Evolutionary conservation across 2,797 vertebrate species (phyloP).

Genomic region (Onychomys arenicola): DNA sequence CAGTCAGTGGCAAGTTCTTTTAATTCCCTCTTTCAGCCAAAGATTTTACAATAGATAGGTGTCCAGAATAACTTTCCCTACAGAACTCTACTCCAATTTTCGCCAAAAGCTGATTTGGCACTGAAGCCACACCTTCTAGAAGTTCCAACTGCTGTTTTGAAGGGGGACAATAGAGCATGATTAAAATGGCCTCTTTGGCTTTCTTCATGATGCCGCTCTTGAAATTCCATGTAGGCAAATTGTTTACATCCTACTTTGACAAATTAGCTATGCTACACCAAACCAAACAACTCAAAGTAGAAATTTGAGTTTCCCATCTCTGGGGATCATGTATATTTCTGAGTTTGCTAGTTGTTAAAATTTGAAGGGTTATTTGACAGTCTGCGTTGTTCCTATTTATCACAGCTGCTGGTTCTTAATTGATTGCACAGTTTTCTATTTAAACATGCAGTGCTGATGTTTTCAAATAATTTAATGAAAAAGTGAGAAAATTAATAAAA

Average conservation of each 20-base stretch:
- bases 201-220: neutral
- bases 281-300: neutral
- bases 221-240: neutral
- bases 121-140: neutral
- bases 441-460: constrained; percentile 17
- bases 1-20: neutral
- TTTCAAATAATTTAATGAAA: constrained; percentile 26
- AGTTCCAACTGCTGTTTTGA: neutral
- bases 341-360: neutral
- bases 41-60: neutral
- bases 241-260: neutral
- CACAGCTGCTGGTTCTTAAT: neutral
- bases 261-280: neutral
- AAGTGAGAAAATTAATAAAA: constrained; percentile 29
- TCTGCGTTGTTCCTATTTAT: neutral
- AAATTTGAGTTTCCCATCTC: neutral
- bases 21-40: neutral
- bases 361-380: neutral
- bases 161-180: neutral
- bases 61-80: neutral
- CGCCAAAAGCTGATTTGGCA: neutral
- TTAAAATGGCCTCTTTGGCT: neutral
- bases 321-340: neutral
- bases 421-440: constrained; percentile 2
- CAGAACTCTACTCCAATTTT: neutral